A percentile compares a stretch with the other conserved stretches of the same genome.
Evolutionary conservation across 1,140 invertebrate species (phyloP).

Genomic region (Marisa cornuarietis): DNA sequence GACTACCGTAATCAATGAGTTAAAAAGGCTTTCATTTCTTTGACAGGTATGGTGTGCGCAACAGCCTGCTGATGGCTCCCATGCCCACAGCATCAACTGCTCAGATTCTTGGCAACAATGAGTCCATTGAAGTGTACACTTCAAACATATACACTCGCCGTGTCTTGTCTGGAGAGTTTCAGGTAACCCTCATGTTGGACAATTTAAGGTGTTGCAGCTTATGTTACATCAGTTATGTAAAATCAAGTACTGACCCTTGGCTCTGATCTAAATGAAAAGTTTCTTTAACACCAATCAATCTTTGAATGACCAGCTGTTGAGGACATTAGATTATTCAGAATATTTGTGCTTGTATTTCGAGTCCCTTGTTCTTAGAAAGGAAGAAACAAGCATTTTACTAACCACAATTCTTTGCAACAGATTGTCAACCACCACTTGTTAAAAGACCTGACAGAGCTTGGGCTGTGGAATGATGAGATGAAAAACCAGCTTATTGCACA

Average conservation of each 20-base stretch:
- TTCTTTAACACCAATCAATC: too few species aligned
- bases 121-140: slow-evolving; percentile 98
- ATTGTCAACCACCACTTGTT: slow-evolving; percentile 97
- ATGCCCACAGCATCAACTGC: slow-evolving; percentile 99
- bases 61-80: slow-evolving; percentile 93
- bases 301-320: too few species aligned
- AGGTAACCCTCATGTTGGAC: slow-evolving; percentile 64
- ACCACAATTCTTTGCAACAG: slow-evolving; percentile 68
- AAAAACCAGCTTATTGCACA: slow-evolving; percentile 94
- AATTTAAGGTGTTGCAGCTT: too few species aligned
- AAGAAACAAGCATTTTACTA: too few species aligned
- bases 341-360: too few species aligned
- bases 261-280: too few species aligned
- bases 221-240: too few species aligned
- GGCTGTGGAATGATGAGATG: slow-evolving; percentile 96
- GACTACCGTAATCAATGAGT: too few species aligned
- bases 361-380: too few species aligned
- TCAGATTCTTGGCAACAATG: slow-evolving; percentile 99
- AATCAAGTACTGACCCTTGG: too few species aligned
- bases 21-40: too few species aligned
- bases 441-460: slow-evolving; percentile 85
- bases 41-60: slow-evolving; percentile 83
- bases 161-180: slow-evolving; percentile 90
- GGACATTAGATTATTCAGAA: too few species aligned
- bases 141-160: slow-evolving; percentile 95